These are phyloP conservation scores for Leptinotarsa rubiginosa DNA, from an alignment of 2,888 invertebrate genomes.

Conservation along the genomic window DNA sequence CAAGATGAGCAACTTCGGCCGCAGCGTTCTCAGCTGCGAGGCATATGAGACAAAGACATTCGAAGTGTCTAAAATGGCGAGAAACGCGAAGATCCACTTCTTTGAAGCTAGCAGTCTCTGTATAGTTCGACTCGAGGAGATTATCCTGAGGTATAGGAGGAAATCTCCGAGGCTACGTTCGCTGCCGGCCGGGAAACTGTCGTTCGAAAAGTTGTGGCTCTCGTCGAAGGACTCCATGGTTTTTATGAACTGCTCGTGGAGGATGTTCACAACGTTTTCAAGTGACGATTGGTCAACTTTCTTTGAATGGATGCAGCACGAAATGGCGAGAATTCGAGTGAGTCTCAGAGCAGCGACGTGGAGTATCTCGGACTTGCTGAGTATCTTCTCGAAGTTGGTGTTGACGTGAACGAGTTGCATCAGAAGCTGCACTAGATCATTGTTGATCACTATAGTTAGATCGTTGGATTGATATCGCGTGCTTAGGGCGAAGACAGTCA, in stretches of 20 bases:
- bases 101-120: conserved; percentile 66
- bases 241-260: conserved; percentile 67
- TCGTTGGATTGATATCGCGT: conserved; percentile 70
- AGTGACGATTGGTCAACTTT: conserved; percentile 66
- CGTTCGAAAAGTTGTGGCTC: conserved; percentile 39
- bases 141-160: conserved; percentile 69
- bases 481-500: conserved; percentile 70
- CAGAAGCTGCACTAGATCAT: conserved; percentile 68
- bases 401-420: conserved; percentile 57
- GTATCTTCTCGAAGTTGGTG: conserved; percentile 32
- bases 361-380: conserved; percentile 60
- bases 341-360: conserved; percentile 69
- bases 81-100: conserved; percentile 69
- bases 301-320: conserved; percentile 69
- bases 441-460: conserved; percentile 70
- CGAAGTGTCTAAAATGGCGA: conserved; percentile 63
- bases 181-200: conserved; percentile 52
- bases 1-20: conserved; percentile 69
- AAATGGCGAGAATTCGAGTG: conserved; percentile 70
- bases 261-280: conserved; percentile 68
- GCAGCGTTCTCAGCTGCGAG: conserved; percentile 65
- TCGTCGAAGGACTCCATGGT: conserved; percentile 52
- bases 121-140: conserved; percentile 66
- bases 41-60: conserved; percentile 51
- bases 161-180: conserved; percentile 69